A percentile compares a stretch with the other conserved stretches of the same genome.
Evolutionary conservation across 2,888 invertebrate genomes (phyloP).

Genomic region (Carpatolechia fugitivella): DNA sequence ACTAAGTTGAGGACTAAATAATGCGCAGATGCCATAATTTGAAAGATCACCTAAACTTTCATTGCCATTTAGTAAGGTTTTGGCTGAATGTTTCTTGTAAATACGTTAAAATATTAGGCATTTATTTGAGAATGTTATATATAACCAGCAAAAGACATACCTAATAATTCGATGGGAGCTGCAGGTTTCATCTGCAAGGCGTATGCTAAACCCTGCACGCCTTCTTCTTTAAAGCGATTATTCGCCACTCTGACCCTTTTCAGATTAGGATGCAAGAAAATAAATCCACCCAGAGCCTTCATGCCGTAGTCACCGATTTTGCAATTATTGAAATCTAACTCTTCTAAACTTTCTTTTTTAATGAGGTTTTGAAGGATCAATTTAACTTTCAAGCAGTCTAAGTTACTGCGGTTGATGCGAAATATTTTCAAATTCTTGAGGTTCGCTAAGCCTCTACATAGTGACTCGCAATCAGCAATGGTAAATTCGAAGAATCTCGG

Average conservation of each 20-base stretch:
- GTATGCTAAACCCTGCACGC: slow-evolving; percentile 76
- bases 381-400: slow-evolving; percentile 80
- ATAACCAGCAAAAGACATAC: slow-evolving; percentile 37
- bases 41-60: too few relatives aligned
- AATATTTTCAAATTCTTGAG: slow-evolving; percentile 72
- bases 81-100: too few relatives aligned
- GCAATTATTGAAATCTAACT: slow-evolving; percentile 83
- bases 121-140: too few relatives aligned
- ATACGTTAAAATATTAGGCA: too few relatives aligned
- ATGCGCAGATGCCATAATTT: too few relatives aligned
- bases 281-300: slow-evolving; percentile 80
- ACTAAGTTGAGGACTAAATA: too few relatives aligned
- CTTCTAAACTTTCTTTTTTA: slow-evolving; percentile 73
- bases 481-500: slow-evolving; percentile 82
- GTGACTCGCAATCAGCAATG: slow-evolving; percentile 75
- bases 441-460: slow-evolving; percentile 73
- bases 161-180: slow-evolving; percentile 68
- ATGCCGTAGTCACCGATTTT: slow-evolving; percentile 81
- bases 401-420: slow-evolving; percentile 79
- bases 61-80: too few relatives aligned
- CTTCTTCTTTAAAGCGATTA: slow-evolving; percentile 75
- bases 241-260: slow-evolving; percentile 74
- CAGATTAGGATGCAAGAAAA: slow-evolving; percentile 65
- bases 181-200: slow-evolving; percentile 72
- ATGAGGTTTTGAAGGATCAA: slow-evolving; percentile 75